Conservation (phyloP, 2,113 vertebrate genomes). For the Elanus axillaris region DNA sequence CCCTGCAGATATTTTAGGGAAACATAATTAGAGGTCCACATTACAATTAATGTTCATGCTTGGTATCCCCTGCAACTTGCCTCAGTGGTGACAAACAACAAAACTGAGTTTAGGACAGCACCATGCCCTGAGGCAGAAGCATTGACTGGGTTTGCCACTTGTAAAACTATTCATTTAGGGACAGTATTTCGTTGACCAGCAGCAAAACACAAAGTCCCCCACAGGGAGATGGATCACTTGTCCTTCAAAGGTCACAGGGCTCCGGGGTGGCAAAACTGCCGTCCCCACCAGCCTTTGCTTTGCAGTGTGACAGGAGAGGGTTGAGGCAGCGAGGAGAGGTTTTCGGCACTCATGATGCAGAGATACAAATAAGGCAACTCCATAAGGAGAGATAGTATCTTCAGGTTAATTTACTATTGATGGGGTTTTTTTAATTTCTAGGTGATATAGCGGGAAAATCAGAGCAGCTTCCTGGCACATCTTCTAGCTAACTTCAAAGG, state of each 20-base stretch:
- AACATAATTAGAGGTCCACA: not conserved
- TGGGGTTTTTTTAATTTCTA: not conserved
- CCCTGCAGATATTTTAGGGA: not conserved
- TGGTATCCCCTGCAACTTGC: not conserved
- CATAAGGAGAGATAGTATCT: not conserved
- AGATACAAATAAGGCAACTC: not conserved
- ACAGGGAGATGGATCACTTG: not conserved
- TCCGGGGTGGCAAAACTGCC: not conserved
- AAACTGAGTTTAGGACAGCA: not conserved
- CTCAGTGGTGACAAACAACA: not conserved
- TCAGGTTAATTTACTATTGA: not conserved
- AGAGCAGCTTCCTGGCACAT: not conserved
- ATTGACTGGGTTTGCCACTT: not conserved
- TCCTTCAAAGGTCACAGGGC: not conserved
- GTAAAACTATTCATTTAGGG: not conserved
- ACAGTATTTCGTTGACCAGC: not conserved
- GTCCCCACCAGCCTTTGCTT: not conserved
- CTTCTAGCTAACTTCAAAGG: not conserved
- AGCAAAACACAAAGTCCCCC: not conserved
- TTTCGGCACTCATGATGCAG: not conserved
- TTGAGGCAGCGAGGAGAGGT: not conserved
- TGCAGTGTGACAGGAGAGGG: not conserved
- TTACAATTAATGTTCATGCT: not conserved
- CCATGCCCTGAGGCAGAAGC: not conserved
- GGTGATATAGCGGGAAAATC: not conserved